Evolutionary conservation across 2,888 invertebrate genomes (phyloP), one percentile per base, ranked within the genome.

Genomic region (Brenthis ino): DNA sequence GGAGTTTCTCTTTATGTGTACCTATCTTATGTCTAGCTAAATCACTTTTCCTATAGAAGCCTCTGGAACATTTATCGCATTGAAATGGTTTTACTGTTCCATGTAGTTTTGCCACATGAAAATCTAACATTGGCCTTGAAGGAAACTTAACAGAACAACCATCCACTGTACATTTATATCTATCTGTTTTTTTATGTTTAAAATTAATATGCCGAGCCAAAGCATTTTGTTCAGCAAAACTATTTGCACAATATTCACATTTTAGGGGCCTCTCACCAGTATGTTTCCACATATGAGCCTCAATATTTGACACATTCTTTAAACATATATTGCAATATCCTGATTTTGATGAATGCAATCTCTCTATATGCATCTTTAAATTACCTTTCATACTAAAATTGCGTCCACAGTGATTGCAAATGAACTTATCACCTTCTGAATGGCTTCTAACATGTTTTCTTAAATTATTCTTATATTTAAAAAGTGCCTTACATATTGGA

Each of bases 221-320:
- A 55, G 85, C 83, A 65, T 84, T 89, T 16, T 77, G 57, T n/a
- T 85, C 84, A 72, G 76, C 85, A 69, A 89, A 91, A 68, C 84
- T 85, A 67, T 87, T 87, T 0, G 84, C 75, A 71, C 93, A 93
- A 8, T 85, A 77, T 28, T 89, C 83, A 78, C 93, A 93, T 71
- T 89, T 88, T 13, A 88, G 74, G 0, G 89, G 88, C 6, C 86
- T 85, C 61, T 94, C 89, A 0, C 94, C 94, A 0, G 93, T 93
- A 71, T 94, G 94, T 57, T 88, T 89, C 80, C 93, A 89, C 88
- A 90, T 93, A 73, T 94, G 94, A 0, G 87, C 87, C 75, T 93
- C 93, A 47, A 94, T 81, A 75, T 94, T 93, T 0, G 94, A 86
- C 16, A 93, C 93, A 68, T 89, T 85, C 76, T 94, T 94, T 13